Base-by-base conservation (phyloP, 2,113 vertebrate species). In the Atherinomorus stipes region DNA sequence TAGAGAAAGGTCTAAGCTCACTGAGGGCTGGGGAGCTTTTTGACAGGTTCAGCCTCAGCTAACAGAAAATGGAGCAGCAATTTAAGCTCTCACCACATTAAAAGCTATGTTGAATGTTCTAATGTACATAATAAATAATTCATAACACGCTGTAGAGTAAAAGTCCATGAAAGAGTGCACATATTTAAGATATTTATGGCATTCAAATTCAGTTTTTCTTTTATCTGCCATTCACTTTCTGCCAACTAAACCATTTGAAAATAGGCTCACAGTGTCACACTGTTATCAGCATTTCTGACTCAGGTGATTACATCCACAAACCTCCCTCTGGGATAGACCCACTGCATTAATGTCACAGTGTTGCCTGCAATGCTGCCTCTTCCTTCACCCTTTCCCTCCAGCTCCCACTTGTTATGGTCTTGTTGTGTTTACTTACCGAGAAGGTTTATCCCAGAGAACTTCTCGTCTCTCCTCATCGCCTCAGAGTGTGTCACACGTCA, bases 401-500 rank as follows among this genome's bases (percentile, higher is more conserved):
- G 18, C 56, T 78, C 54, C 62, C 21, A 25, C 9, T 26, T 37
- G 11, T 54, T 40, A 64, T 26, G 47, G 56, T 69, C 44, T 65
- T 64, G 26, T 28, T 28, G 37, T 76, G 71, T 73, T 84, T 76
- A 74, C 68, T 76, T 53, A 66, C 45, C 47, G 51, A 60, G 52
- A 12, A 60, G 2, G 2, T 25, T 38, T 50, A 40, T 64, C 69
- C 59, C 74, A 68, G 22, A 53, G 28, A 76, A 16, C 22, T 25
- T 44, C 50, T 67, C 18, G 0, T 38, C 42, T 59, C 64, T 56
- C 34, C 63, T 71, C 37, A 60, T 79, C 64, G 71, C 15, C 61
- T 76, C 66, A 76, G 68, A 81, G 74, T 65, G 56, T 69, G 74
- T 63, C 83, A 71, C 45, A 64, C 74, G 71, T 69, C 67, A 84